Evolutionary conservation across 2,797 vertebrate species (phyloP).

Genomic region (Enteromius radiatus): DNA sequence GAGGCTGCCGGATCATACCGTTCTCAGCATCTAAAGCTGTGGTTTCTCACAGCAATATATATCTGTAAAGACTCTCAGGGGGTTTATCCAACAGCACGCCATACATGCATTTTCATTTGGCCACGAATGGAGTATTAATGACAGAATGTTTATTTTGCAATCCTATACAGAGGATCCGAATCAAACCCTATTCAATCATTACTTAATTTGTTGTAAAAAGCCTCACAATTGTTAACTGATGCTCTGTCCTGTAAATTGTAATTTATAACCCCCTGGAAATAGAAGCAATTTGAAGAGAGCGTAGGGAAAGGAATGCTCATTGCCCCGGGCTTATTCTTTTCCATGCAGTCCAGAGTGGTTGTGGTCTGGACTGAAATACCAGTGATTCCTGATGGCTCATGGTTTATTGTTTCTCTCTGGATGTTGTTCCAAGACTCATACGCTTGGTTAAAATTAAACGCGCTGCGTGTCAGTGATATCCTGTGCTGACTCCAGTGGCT

Average conservation of each 20-base stretch:
- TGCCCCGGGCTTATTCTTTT: conserved; percentile 53
- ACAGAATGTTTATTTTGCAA: conserved; percentile 27
- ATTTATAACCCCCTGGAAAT: conserved; percentile 53
- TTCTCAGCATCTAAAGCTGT: conserved; percentile 22
- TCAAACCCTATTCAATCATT: not conserved
- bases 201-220: conserved; percentile 29
- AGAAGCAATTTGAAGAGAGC: conserved; percentile 53
- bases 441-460: conserved; percentile 15
- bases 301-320: conserved; percentile 61
- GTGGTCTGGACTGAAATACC: conserved; percentile 56
- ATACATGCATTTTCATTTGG: conserved; percentile 23
- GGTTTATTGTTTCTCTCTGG: conserved; percentile 60
- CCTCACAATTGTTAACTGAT: conserved; percentile 25
- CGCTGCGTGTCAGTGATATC: conserved; percentile 31
- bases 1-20: conserved; percentile 28
- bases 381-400: conserved; percentile 62
- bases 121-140: conserved; percentile 4
- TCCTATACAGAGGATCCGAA: not conserved
- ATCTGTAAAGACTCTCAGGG: not conserved
- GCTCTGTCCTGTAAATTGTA: conserved; percentile 40
- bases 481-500: conserved; percentile 20
- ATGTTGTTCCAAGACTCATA: conserved; percentile 50
- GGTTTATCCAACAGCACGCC: conserved; percentile 35
- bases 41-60: conserved; percentile 32
- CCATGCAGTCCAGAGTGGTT: conserved; percentile 55